Evolutionary conservation across 2,113 vertebrate species (phyloP).

Genomic region (Tachysurus fulvidraco): DNA sequence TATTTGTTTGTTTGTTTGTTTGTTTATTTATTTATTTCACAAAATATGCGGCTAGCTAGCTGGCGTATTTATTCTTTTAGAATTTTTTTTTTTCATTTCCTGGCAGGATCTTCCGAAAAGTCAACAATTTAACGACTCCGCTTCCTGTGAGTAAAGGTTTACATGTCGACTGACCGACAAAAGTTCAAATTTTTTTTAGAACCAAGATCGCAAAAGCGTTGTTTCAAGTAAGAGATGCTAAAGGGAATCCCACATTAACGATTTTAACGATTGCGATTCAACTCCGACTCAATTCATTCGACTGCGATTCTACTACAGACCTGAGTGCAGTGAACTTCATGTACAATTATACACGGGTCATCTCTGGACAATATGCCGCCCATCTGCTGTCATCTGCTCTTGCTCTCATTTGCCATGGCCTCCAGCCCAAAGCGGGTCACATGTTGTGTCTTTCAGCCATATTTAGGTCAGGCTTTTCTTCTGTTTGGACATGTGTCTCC

Average conservation of each 20-base stretch:
- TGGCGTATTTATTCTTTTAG: neutral
- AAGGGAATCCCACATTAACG: neutral
- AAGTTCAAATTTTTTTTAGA: neutral
- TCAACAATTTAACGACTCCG: neutral
- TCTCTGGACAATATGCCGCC: slow-evolving; percentile 95
- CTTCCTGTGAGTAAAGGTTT: neutral
- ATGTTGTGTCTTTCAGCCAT: slow-evolving; percentile 96
- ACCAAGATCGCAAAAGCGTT: neutral
- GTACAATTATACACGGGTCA: slow-evolving; percentile 92
- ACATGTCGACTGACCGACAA: neutral
- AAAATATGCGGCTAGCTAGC: neutral
- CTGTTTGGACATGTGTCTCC: slow-evolving; percentile 73
- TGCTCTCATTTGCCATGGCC: slow-evolving; percentile 86
- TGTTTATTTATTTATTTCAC: too few relatives aligned
- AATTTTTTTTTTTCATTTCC: neutral
- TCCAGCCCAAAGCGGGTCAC: slow-evolving; percentile 88
- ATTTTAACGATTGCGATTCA: neutral
- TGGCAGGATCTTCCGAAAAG: neutral
- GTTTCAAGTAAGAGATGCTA: neutral
- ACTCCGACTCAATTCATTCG: slow-evolving; percentile 77
- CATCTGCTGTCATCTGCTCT: slow-evolving; percentile 96
- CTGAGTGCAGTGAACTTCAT: slow-evolving; percentile 88
- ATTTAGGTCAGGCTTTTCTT: slow-evolving; percentile 93
- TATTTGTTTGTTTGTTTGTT: too few relatives aligned
- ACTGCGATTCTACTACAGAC: slow-evolving; percentile 88